Evolutionary conservation across 2,113 vertebrate genomes (phyloP), one percentile per base, ranked within the genome.

Genomic region (Talpa occidentalis): DNA sequence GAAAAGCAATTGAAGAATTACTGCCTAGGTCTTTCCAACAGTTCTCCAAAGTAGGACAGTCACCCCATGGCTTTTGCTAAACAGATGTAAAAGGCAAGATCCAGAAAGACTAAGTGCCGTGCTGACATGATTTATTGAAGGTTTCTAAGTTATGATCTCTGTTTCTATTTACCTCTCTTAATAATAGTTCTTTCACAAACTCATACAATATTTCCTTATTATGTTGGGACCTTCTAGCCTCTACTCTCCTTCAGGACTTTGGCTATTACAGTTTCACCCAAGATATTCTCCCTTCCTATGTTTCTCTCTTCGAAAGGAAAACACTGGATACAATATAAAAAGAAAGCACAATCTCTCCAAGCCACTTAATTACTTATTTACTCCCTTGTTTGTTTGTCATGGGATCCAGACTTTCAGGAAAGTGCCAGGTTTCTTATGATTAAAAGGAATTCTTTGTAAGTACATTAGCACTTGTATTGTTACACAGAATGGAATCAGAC

Each of bases 401-500:
- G 69, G 92, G 82, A 88, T 32, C n/a, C 7, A 62, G 30, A 74
- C 10, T 93, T 91, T 85, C 47, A 83, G 6, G n/a, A 82, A 90
- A 88, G 24, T 40, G 52, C 37, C 30, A 78, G 73, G 26, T 73
- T 90, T 85, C 40, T 84, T 74, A 19, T 35, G 28, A 87, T 42
- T 49, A 69, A 80, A 76, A 92, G 2, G 30, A 87, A 69, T 60
- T 76, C 60, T 72, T 90, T 8, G 0, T 49, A 88, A 72, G n/a
- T 62, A 47, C 15, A 37, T 79, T 52, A 67, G 52, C 70, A 78
- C 37, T 67, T 72, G 42, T 88, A 37, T 59, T 76, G 69, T 94
- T 54, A 62, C 73, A 67, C 28, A 90, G 40, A 80, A 92, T 82
- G 52, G 77, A 93, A 80, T 60, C 56, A 60, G 81, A 78, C 86